Evolutionary conservation across 1,140 invertebrate genomes (phyloP), one percentile per base, ranked within the genome.

Genomic region (Chionoecetes opilio): DNA sequence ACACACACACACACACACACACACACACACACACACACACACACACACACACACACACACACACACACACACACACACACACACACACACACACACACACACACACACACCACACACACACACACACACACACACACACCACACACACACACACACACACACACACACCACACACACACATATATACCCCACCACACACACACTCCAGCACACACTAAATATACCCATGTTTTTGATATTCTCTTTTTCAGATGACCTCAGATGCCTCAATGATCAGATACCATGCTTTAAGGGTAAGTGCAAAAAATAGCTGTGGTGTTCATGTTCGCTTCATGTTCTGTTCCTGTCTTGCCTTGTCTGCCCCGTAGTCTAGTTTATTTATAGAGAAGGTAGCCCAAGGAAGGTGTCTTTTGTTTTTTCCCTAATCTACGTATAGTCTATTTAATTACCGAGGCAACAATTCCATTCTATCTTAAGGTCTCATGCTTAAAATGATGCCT

Each of bases 21-120:
- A 53, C 21, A n/a, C 88, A 9, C 88, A 38, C 37, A 35, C 88
- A 8, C 35, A 38, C 88, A 9, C 88, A 90, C 88, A 38, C 88
- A 37, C 0, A 9, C 9, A 53, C 46, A n/a, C 21, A 17, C 46
- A 53, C 21, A n/a, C 88, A 9, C 88, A 38, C 37, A 35, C 88
- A 8, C 35, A 38, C 88, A 9, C 88, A 90, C 88, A 38, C 88
- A 37, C 0, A 9, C 9, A 53, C 46, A 26, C 21, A 17, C 46
- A 53, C 21, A 34, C 88, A 9, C 88, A 38, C 37, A 35, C 88
- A 8, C 35, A 38, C 88, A 9, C 88, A 90, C 88, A 38, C 88
- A 37, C 0, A 9, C 9, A 53, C 46, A n/a, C n/a, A n/a, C n/a
- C n/a, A n/a, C n/a, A n/a, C n/a, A n/a, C 21, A 17, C 46, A 53